These are phyloP conservation scores for Scortum barcoo DNA, from an alignment of 2,113 vertebrate species.

Conservation along the genomic window DNA sequence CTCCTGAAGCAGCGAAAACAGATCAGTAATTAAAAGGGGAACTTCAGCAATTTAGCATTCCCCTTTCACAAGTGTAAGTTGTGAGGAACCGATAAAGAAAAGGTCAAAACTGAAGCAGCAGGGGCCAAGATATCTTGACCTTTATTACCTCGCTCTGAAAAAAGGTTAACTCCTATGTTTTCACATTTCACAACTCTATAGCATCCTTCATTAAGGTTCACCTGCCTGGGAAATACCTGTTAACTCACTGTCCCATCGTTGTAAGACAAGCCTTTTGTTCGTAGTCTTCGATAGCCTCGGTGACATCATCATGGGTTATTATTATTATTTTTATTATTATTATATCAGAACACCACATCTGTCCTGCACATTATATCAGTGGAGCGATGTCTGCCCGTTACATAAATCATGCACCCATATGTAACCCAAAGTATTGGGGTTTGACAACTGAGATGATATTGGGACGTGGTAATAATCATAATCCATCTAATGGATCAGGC, in stretches of 20 bases:
- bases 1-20: not conserved
- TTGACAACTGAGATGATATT: slow-evolving; percentile 66
- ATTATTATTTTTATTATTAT: not conserved
- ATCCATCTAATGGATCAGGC: slow-evolving; percentile 78
- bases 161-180: not conserved
- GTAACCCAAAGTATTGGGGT: slow-evolving; percentile 40
- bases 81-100: not conserved
- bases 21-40: not conserved
- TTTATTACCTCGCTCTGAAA: not conserved
- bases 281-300: not conserved
- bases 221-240: not conserved
- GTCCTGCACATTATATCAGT: slow-evolving; percentile 1
- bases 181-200: not conserved
- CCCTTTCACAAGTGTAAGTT: not conserved
- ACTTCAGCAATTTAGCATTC: not conserved
- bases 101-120: not conserved
- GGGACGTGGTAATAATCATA: slow-evolving; percentile 64
- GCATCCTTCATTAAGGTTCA: not conserved
- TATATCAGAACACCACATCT: not conserved
- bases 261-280: not conserved
- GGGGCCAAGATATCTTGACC: not conserved
- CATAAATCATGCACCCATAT: slow-evolving; percentile 34
- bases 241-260: not conserved
- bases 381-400: not conserved
- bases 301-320: not conserved